These are phyloP conservation scores for Cheiracanthium punctorium DNA, from an alignment of 2,888 invertebrate genomes.

Conservation along the genomic window DNA sequence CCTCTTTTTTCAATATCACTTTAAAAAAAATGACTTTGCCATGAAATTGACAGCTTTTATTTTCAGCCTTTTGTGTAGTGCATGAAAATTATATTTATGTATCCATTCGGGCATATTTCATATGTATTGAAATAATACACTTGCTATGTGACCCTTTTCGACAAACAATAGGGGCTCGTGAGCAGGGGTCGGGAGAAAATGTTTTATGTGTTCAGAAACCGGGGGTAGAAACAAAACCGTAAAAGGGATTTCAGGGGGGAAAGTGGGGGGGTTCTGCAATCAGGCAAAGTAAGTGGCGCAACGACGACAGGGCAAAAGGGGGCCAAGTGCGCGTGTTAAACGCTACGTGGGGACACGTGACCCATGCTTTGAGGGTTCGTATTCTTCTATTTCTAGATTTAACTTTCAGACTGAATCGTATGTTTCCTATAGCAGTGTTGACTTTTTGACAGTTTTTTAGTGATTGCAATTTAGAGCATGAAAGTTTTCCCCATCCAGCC, in stretches of 20 bases:
- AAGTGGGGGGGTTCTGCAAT: constrained; percentile 11
- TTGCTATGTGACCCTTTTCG: background rate
- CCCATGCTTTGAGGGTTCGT: background rate
- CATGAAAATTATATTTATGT: too few relatives aligned
- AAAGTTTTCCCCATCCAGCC: too few relatives aligned
- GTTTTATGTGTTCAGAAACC: background rate
- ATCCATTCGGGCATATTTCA: too few relatives aligned
- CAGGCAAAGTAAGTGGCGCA: constrained; percentile 33
- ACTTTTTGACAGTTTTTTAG: too few relatives aligned
- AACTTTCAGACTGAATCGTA: background rate
- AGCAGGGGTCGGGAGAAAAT: background rate
- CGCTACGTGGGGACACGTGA: constrained; percentile 42
- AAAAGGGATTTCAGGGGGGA: background rate
- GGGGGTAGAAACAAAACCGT: constrained; percentile 18
- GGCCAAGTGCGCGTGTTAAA: constrained; percentile 36
- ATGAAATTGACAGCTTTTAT: too few relatives aligned
- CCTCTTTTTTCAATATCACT: too few relatives aligned
- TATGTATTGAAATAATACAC: too few relatives aligned
- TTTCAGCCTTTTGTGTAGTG: too few relatives aligned
- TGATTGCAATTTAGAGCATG: too few relatives aligned
- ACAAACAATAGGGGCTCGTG: background rate
- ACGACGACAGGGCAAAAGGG: constrained; percentile 24
- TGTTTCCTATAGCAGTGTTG: too few relatives aligned
- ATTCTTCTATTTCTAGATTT: background rate
- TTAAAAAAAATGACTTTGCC: too few relatives aligned